Conservation (phyloP, 2,113 vertebrate species). For the Tricholaema leucomelas region DNA sequence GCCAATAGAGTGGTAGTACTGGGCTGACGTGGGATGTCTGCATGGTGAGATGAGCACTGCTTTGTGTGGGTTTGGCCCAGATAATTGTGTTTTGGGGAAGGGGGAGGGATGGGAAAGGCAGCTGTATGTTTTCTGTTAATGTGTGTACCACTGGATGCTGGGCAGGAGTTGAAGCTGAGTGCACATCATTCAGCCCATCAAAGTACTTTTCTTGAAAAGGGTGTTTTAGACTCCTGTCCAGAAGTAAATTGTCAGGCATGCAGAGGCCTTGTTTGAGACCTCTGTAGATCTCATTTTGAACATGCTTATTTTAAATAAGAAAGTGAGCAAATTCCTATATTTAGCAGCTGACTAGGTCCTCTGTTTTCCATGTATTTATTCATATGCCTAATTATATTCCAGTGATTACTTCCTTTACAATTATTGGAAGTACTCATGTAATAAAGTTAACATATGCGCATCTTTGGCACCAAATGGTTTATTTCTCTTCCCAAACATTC, state of each 20-base stretch:
- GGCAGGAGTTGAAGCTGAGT: background rate
- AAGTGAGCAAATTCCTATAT: background rate
- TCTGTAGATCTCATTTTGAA: conserved; percentile 9
- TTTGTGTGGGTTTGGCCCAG: background rate
- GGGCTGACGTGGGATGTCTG: background rate
- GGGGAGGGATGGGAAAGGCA: background rate
- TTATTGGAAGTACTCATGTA: conserved; percentile 1
- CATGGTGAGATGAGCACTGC: background rate
- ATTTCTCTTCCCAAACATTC: background rate
- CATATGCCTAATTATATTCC: background rate
- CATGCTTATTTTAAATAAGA: background rate
- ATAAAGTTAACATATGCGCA: background rate
- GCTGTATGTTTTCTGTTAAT: background rate
- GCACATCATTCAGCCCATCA: background rate
- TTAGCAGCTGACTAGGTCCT: conserved; percentile 4
- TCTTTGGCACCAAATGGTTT: background rate
- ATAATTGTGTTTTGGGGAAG: background rate
- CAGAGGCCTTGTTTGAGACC: background rate
- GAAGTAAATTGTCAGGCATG: background rate
- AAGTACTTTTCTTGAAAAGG: background rate
- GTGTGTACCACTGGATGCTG: background rate
- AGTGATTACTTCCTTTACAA: background rate
- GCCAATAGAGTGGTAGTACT: background rate
- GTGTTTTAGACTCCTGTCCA: background rate
- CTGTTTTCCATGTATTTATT: background rate